A percentile compares a stretch with the other conserved stretches of the same genome.
Conservation (phyloP, 2,113 vertebrate genomes). For the Apistogramma diplotaenia region DNA sequence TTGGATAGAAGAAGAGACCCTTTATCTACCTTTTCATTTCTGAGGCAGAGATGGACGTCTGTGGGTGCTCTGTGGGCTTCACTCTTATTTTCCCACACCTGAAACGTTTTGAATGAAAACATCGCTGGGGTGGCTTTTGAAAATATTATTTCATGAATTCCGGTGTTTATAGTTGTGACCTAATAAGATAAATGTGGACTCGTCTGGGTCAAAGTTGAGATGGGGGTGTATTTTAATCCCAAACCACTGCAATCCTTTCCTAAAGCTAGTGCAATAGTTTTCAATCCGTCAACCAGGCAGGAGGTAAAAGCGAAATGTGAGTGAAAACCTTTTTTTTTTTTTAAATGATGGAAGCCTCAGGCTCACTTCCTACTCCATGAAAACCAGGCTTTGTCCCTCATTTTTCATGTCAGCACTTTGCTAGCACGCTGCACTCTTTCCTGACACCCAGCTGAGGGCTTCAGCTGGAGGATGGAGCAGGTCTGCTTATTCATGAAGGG, state of each 20-base stretch:
- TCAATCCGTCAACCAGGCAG: not conserved
- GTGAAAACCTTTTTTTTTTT: not conserved
- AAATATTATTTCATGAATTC: not conserved
- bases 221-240: not conserved
- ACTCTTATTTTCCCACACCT: not conserved
- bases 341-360: not conserved
- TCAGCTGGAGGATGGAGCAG: conserved; percentile 34
- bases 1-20: not conserved
- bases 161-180: not conserved
- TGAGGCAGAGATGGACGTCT: not conserved
- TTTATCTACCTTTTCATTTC: not conserved
- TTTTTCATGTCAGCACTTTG: conserved; percentile 13
- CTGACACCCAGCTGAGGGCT: conserved; percentile 7
- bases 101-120: not conserved
- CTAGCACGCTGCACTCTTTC: not conserved
- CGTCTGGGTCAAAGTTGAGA: not conserved
- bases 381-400: not conserved
- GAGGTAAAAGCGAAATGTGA: not conserved
- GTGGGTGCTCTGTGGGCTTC: not conserved
- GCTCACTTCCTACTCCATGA: not conserved
- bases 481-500: conserved; percentile 62
- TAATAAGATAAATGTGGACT: not conserved
- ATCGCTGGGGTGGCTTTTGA: not conserved
- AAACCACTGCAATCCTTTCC: not conserved
- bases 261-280: not conserved